These are phyloP conservation scores for Ahaetulla prasina DNA, from an alignment of 2,113 vertebrate genomes.

Conservation along the genomic window DNA sequence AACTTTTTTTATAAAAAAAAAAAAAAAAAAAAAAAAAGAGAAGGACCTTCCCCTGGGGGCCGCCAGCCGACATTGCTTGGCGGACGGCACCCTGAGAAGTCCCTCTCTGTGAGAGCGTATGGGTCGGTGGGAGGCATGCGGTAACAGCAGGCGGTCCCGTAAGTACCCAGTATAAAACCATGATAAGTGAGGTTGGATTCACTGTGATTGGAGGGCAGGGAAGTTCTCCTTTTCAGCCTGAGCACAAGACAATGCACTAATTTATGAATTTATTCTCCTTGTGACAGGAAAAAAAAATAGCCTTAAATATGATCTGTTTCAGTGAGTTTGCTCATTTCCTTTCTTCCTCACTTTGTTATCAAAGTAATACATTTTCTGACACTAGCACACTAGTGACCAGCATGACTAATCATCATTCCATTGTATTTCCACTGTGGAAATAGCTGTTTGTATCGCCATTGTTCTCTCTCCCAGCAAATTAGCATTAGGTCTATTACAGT, in stretches of 20 bases:
- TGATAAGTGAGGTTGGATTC: neutral
- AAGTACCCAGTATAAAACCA: too few relatives aligned
- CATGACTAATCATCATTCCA: constrained; percentile 18
- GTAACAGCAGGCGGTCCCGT: too few relatives aligned
- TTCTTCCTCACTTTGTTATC: constrained; percentile 27
- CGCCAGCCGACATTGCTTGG: too few relatives aligned
- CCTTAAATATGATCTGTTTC: constrained; percentile 23
- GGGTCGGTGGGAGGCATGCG: too few relatives aligned
- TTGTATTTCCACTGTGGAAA: constrained; percentile 26
- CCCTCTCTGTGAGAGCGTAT: too few relatives aligned
- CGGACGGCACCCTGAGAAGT: too few relatives aligned
- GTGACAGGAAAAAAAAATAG: neutral
- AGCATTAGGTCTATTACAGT: constrained; percentile 26
- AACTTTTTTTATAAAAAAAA: too few relatives aligned
- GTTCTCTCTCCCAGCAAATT: constrained; percentile 13
- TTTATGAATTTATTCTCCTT: neutral
- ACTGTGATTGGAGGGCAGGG: neutral
- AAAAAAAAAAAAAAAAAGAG: too few relatives aligned
- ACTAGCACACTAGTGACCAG: constrained; percentile 18
- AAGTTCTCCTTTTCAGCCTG: neutral
- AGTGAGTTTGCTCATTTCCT: constrained; percentile 21
- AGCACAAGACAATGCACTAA: neutral
- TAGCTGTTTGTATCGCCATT: constrained; percentile 24
- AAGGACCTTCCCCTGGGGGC: too few relatives aligned
- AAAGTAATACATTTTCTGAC: constrained; percentile 34